Conservation (phyloP, 2,113 vertebrate genomes). For the Taurulus bubalis region DNA sequence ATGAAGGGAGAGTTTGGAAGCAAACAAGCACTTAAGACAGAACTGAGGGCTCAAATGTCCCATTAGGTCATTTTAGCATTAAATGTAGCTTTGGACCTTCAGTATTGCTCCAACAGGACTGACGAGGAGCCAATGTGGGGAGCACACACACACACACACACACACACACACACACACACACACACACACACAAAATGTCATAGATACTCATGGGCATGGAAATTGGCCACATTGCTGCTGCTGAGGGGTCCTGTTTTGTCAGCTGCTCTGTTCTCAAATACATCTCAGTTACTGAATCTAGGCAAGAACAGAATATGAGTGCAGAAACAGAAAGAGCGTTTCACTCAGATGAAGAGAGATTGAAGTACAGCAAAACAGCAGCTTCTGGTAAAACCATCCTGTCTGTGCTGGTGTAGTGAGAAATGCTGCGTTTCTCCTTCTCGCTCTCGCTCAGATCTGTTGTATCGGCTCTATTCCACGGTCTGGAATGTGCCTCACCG, state of each 20-base stretch:
- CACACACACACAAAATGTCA: conserved; percentile 10
- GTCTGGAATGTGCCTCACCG: conserved; percentile 55
- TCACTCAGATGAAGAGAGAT: conserved; percentile 1
- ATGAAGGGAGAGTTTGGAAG: conserved; percentile 25
- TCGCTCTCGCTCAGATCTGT: conserved; percentile 17
- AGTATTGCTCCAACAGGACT: neutral
- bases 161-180: neutral
- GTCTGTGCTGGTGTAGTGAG: conserved; percentile 20
- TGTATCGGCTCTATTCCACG: conserved; percentile 18
- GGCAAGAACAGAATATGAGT: neutral
- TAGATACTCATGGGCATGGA: conserved; percentile 30
- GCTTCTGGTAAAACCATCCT: conserved; percentile 64
- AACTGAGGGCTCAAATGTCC: neutral
- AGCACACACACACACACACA: neutral
- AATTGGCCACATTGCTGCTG: conserved; percentile 23
- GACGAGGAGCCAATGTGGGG: neutral
- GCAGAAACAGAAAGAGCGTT: neutral
- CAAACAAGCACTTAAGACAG: conserved; percentile 9
- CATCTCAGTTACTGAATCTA: conserved; percentile 7
- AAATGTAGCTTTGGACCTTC: neutral
- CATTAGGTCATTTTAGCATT: neutral
- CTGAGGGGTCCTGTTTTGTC: conserved; percentile 30
- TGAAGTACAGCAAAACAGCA: conserved; percentile 6
- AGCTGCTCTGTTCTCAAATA: conserved; percentile 42
- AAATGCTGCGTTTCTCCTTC: conserved; percentile 34